These are phyloP conservation scores for Pheosia tremula DNA, from an alignment of 2,888 invertebrate species.

Conservation along the genomic window DNA sequence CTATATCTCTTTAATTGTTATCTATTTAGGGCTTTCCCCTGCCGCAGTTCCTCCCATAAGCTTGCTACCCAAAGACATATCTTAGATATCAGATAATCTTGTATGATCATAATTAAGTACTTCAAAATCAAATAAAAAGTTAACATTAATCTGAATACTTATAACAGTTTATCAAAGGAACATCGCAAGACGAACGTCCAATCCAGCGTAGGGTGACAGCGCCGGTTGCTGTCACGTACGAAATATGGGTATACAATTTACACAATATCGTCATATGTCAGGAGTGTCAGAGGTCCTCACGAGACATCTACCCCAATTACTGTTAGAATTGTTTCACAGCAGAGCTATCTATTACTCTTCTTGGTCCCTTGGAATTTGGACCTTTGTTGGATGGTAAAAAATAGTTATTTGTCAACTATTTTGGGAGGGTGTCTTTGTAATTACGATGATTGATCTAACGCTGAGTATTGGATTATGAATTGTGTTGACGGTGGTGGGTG, in stretches of 20 bases:
- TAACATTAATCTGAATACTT: not conserved
- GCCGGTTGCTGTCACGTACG: slow-evolving; percentile 55
- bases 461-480: slow-evolving; percentile 28
- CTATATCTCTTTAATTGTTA: too few relatives aligned
- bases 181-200: slow-evolving; percentile 8
- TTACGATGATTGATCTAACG: slow-evolving; percentile 63
- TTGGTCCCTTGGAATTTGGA: slow-evolving; percentile 62
- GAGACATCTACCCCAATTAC: slow-evolving; percentile 76
- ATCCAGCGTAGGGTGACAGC: slow-evolving; percentile 36
- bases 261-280: slow-evolving; percentile 79
- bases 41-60: too few relatives aligned
- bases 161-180: slow-evolving; percentile 2
- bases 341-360: slow-evolving; percentile 74
- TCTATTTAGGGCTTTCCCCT: too few relatives aligned
- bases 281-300: slow-evolving; percentile 61
- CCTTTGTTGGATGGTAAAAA: slow-evolving; percentile 57
- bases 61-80: too few relatives aligned
- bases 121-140: too few relatives aligned
- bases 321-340: slow-evolving; percentile 69
- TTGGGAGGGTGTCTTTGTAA: slow-evolving; percentile 45
- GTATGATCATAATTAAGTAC: too few relatives aligned
- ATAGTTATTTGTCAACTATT: slow-evolving; percentile 48
- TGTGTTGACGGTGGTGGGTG: slow-evolving; percentile 13
- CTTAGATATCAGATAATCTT: too few relatives aligned
- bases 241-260: slow-evolving; percentile 68